Evolutionary conservation across 2,888 invertebrate genomes (phyloP).

Genomic region (Byasa hedistus): DNA sequence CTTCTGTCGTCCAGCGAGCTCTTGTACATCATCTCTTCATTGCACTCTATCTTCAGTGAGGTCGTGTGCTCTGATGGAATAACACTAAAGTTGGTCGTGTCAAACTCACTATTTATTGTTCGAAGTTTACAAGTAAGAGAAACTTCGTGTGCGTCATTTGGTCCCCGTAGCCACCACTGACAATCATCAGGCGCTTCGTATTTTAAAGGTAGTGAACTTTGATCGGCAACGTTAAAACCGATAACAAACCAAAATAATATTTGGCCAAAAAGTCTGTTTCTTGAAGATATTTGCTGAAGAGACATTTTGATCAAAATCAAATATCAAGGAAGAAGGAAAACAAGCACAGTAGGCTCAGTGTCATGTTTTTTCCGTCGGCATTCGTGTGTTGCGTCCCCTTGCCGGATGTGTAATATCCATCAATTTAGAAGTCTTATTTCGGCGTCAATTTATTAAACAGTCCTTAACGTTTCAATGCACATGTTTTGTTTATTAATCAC

Average conservation of each 20-base stretch:
- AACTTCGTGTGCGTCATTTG: conserved; percentile 84
- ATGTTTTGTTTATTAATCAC: conserved; percentile 50
- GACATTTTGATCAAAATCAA: conserved; percentile 72
- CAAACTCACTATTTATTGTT: conserved; percentile 92
- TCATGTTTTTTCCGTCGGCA: conserved; percentile 79
- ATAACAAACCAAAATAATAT: conserved; percentile 69
- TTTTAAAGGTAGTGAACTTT: conserved; percentile 72
- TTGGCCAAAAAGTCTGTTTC: conserved; percentile 59
- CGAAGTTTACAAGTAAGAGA: conserved; percentile 88
- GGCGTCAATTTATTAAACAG: conserved; percentile 50
- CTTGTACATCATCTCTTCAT: conserved; percentile 88
- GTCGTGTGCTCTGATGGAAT: conserved; percentile 91
- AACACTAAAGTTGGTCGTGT: conserved; percentile 92
- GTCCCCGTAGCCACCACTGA: conserved; percentile 86
- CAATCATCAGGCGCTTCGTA: conserved; percentile 94
- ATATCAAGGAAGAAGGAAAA: conserved; percentile 77
- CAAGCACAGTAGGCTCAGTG: conserved; percentile 72
- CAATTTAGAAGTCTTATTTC: conserved; percentile 69
- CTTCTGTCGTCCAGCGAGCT: conserved; percentile 88
- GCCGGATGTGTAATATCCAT: conserved; percentile 76
- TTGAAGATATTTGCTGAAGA: conserved; percentile 57
- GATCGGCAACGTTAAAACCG: conserved; percentile 71
- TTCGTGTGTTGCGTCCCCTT: conserved; percentile 70
- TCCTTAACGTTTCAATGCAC: conserved; percentile 57
- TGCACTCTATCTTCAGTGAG: conserved; percentile 88